These are phyloP conservation scores for Plagiodera versicolora DNA, from an alignment of 2,888 invertebrate species.

Conservation along the genomic window DNA sequence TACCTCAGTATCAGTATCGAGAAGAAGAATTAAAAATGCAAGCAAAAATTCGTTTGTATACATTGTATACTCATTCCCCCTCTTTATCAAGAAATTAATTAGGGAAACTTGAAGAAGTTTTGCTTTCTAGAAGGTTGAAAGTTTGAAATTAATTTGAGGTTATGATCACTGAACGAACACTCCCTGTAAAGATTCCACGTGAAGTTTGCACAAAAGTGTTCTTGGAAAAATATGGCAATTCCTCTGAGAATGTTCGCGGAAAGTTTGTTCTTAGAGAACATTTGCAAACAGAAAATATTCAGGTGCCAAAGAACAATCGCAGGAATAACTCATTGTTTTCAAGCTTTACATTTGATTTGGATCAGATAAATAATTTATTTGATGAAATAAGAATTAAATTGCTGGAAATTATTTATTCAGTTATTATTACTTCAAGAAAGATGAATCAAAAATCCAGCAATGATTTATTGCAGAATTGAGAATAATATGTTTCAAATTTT, in stretches of 20 bases:
- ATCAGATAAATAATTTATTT: too few species aligned
- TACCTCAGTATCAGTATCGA: too few species aligned
- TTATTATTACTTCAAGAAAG: too few species aligned
- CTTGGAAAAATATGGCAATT: background rate
- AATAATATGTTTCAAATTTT: too few species aligned
- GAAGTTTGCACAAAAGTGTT: background rate
- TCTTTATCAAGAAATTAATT: background rate
- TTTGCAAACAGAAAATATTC: background rate
- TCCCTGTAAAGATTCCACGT: background rate
- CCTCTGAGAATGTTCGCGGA: background rate
- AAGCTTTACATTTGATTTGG: too few species aligned
- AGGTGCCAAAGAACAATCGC: background rate
- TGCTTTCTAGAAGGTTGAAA: background rate
- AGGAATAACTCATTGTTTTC: background rate
- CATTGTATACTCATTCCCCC: background rate
- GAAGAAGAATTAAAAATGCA: too few species aligned
- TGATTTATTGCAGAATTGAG: too few species aligned
- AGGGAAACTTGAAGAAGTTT: background rate
- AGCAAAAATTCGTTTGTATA: background rate
- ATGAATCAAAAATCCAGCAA: too few species aligned
- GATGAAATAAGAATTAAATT: too few species aligned
- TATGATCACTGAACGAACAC: background rate
- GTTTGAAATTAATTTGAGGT: background rate
- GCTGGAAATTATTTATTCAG: too few species aligned
- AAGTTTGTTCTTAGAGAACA: background rate